Conservation (phyloP, 53 echinoderm and acorn worm genomes). For the Hippasteria phrygiana region DNA sequence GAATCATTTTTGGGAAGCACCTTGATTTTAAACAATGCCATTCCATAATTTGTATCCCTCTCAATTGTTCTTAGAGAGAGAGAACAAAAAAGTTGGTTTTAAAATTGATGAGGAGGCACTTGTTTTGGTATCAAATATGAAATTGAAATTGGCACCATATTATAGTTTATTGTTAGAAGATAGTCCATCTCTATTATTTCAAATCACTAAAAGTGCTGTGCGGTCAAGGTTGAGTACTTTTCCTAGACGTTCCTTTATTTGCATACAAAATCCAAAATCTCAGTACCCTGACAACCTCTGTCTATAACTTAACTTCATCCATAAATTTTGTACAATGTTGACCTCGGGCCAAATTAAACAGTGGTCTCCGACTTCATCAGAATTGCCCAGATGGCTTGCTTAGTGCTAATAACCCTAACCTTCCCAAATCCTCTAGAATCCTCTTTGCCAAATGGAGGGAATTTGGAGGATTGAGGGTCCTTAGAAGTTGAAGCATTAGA, state of each 20-base stretch:
- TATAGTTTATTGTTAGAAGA: too few species aligned
- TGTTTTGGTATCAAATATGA: too few species aligned
- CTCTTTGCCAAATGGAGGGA: too few species aligned
- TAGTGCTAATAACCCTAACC: too few species aligned
- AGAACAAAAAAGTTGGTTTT: conserved; percentile 44
- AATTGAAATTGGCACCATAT: too few species aligned
- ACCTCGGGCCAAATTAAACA: background rate
- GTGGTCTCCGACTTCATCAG: background rate
- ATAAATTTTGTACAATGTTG: background rate
- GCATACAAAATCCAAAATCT: background rate
- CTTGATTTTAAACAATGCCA: conserved; percentile 10
- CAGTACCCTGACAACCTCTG: background rate
- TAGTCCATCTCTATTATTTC: too few species aligned
- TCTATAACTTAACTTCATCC: background rate
- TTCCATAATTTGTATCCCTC: background rate
- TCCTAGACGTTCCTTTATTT: background rate
- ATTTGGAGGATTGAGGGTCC: too few species aligned
- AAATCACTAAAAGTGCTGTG: too few species aligned
- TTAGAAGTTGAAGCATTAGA: too few species aligned
- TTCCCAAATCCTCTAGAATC: too few species aligned
- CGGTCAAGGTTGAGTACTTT: too few species aligned
- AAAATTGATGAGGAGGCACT: background rate
- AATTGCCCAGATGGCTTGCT: too few species aligned
- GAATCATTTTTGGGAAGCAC: conserved; percentile 37
- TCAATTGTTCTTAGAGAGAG: background rate